Percentiles rank a stretch among this genome's conserved stretches.
Evolutionary conservation across 1,140 invertebrate genomes (phyloP).

Genomic region (Asobara japonica): DNA sequence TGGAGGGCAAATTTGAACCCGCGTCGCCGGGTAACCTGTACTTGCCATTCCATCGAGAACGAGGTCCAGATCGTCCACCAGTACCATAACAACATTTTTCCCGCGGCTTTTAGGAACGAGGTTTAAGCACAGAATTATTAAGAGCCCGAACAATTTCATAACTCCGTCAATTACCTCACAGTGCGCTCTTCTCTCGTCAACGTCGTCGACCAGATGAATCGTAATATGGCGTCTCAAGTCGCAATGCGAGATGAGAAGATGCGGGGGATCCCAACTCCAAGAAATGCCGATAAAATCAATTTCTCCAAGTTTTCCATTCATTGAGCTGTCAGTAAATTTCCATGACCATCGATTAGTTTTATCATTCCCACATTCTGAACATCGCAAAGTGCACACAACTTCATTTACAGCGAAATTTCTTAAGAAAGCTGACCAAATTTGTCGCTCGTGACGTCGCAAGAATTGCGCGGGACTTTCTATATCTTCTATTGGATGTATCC

Average conservation of each 20-base stretch:
- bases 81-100: conserved; percentile 79
- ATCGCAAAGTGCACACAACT: too few relatives aligned
- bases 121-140: neutral
- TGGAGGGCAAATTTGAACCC: too few relatives aligned
- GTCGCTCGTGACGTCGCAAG: too few relatives aligned
- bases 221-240: neutral
- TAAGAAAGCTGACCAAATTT: too few relatives aligned
- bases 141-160: neutral
- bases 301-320: too few relatives aligned
- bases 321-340: too few relatives aligned
- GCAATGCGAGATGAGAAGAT: neutral
- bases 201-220: neutral
- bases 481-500: too few relatives aligned
- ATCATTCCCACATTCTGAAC: too few relatives aligned
- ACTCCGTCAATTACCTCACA: neutral
- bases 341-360: too few relatives aligned
- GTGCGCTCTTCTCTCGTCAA: neutral
- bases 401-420: too few relatives aligned
- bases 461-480: too few relatives aligned
- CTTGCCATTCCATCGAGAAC: conserved; percentile 79
- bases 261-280: neutral
- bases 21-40: too few relatives aligned
- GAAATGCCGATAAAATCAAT: neutral
- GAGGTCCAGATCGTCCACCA: conserved; percentile 89
- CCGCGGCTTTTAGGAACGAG: neutral